A percentile compares a stretch with the other conserved stretches of the same genome.
Evolutionary conservation across 2,888 invertebrate species (phyloP).

Genomic region (Pyrgus malvae): DNA sequence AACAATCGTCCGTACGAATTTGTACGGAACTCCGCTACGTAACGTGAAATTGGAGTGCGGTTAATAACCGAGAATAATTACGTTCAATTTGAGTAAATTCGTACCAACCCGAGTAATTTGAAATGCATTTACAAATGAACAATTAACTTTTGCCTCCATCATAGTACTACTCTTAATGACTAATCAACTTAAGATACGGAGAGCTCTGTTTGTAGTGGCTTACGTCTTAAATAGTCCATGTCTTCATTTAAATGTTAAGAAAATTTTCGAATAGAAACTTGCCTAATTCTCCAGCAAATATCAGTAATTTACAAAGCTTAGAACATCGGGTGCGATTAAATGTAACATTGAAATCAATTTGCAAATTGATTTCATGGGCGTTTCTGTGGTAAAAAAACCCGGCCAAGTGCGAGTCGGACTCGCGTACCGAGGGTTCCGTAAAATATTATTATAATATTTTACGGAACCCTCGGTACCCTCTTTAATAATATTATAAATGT

Average conservation of each 20-base stretch:
- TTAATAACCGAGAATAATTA: constrained; percentile 22
- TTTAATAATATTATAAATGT: too few relatives aligned
- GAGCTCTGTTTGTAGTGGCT: not conserved
- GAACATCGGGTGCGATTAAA: too few relatives aligned
- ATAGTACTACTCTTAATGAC: constrained; percentile 1
- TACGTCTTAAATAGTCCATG: not conserved
- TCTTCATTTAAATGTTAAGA: too few relatives aligned
- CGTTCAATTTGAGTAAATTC: constrained; percentile 16
- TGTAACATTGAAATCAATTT: not conserved
- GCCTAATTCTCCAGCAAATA: too few relatives aligned
- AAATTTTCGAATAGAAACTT: too few relatives aligned
- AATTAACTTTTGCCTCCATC: constrained; percentile 19
- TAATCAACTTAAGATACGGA: constrained; percentile 10
- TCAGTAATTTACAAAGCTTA: too few relatives aligned
- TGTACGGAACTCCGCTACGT: not conserved
- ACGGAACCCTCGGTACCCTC: too few relatives aligned
- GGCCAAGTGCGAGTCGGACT: too few relatives aligned
- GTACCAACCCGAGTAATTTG: constrained; percentile 10
- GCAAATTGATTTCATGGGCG: too few relatives aligned
- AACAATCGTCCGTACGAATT: constrained; percentile 1
- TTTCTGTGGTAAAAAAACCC: too few relatives aligned
- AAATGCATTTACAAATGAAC: constrained; percentile 23
- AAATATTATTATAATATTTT: too few relatives aligned
- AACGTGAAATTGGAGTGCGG: constrained; percentile 11
- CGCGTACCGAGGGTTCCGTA: too few relatives aligned